A percentile compares a stretch with the other conserved stretches of the same genome.
phyloP scores from a whole-genome alignment of 2,113 vertebrate genomes.

The Rutilus rutilus region DNA sequence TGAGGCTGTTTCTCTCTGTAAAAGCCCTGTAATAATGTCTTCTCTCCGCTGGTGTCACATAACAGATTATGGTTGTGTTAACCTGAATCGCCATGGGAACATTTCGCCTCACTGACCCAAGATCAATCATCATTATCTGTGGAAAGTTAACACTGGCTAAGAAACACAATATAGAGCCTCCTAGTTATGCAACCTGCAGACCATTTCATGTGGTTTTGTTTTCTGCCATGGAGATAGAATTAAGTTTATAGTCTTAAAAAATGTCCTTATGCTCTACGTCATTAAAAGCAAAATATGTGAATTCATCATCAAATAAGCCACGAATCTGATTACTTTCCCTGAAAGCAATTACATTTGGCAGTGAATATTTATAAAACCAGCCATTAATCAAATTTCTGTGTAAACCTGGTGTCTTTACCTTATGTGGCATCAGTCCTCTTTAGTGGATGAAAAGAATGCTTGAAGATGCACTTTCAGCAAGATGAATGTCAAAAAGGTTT shows the following conservation, averaged over 20 bases:
- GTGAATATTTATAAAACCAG: not conserved
- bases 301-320: not conserved
- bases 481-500: constrained; percentile 15
- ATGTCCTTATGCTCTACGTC: not conserved
- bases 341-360: constrained; percentile 2
- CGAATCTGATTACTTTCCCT: constrained; percentile 3
- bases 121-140: constrained; percentile 13
- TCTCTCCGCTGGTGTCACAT: constrained; percentile 29
- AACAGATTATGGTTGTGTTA: constrained; percentile 40
- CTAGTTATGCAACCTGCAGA: constrained; percentile 1
- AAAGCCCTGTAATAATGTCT: constrained; percentile 38
- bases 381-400: constrained; percentile 8
- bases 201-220: not conserved
- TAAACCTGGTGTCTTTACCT: not conserved
- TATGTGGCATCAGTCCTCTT: not conserved
- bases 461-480: not conserved
- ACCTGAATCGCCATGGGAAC: constrained; percentile 25
- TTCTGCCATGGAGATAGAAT: not conserved
- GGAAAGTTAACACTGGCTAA: constrained; percentile 18
- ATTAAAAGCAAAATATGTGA: not conserved
- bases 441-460: not conserved
- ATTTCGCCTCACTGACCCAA: constrained; percentile 18
- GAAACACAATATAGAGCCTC: constrained; percentile 19
- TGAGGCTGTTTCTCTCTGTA: not conserved
- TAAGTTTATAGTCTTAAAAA: not conserved